Conservation (phyloP, 2,888 invertebrate species). For the Digitonthophagus gazella region DNA sequence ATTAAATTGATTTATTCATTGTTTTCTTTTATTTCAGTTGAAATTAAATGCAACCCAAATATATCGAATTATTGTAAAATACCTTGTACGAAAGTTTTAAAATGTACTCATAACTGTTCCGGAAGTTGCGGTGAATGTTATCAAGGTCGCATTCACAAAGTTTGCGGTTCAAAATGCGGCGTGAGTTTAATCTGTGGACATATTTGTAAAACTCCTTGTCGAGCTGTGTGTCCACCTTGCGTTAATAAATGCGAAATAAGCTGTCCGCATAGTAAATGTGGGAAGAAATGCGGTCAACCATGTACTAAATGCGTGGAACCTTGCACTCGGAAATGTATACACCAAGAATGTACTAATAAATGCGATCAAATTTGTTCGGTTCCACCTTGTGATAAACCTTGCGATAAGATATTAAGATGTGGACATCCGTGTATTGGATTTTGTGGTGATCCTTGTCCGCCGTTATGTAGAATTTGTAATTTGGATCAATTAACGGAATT, state of each 20-base stretch:
- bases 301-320: slow-evolving; percentile 47
- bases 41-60: slow-evolving; percentile 1
- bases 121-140: slow-evolving; percentile 59
- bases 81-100: slow-evolving; percentile 50
- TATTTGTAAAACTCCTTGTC: slow-evolving; percentile 58
- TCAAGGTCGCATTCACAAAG: slow-evolving; percentile 60
- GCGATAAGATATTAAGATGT: slow-evolving; percentile 52
- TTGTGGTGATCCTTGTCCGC: slow-evolving; percentile 70
- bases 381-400: slow-evolving; percentile 52
- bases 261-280: slow-evolving; percentile 58
- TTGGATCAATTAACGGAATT: slow-evolving; percentile 51
- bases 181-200: slow-evolving; percentile 63
- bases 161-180: slow-evolving; percentile 58
- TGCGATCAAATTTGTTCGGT: slow-evolving; percentile 55
- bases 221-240: slow-evolving; percentile 50
- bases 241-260: slow-evolving; percentile 22
- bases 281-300: slow-evolving; percentile 48
- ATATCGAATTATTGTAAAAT: slow-evolving; percentile 44
- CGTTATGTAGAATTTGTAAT: slow-evolving; percentile 59
- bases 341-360: slow-evolving; percentile 52
- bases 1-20: slow-evolving; percentile 3
- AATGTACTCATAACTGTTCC: slow-evolving; percentile 55
- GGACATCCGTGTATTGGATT: slow-evolving; percentile 66
- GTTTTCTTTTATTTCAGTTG: too few relatives aligned
- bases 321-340: slow-evolving; percentile 50